Percentiles rank a stretch among this genome's conserved stretches.
Evolutionary conservation across 2,113 vertebrate genomes (phyloP).

Genomic region (Athene cunicularia): DNA sequence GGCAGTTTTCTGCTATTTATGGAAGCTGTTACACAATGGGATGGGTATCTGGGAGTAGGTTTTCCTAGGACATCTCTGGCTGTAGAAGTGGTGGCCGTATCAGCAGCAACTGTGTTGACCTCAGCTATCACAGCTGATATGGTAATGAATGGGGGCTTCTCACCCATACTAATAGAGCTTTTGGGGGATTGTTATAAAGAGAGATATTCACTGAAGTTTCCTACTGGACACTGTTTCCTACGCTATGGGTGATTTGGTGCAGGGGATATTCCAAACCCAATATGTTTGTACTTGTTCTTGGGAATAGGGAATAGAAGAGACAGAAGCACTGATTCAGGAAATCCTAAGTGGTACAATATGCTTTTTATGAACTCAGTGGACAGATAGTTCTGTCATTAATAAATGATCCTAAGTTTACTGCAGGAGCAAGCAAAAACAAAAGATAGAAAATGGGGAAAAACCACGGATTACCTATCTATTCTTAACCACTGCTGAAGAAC

Average conservation of each 20-base stretch:
- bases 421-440: neutral
- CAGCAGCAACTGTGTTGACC: neutral
- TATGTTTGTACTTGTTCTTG: neutral
- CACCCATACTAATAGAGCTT: neutral
- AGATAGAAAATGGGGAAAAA: neutral
- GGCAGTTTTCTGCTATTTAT: neutral
- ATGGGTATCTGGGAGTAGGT: neutral
- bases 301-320: neutral
- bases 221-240: neutral
- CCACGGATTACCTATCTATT: fast-evolving
- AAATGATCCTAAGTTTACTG: neutral
- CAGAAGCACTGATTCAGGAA: neutral
- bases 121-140: neutral
- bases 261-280: neutral
- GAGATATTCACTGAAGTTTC: neutral
- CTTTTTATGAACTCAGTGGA: neutral
- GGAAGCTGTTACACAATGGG: neutral
- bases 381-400: neutral
- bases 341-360: neutral
- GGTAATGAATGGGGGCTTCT: neutral
- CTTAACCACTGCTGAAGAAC: neutral
- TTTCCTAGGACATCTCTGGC: neutral
- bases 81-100: neutral
- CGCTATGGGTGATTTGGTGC: neutral
- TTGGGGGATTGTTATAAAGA: neutral